Conservation (phyloP, 2,113 vertebrate species). For the Crotalus tigris region DNA sequence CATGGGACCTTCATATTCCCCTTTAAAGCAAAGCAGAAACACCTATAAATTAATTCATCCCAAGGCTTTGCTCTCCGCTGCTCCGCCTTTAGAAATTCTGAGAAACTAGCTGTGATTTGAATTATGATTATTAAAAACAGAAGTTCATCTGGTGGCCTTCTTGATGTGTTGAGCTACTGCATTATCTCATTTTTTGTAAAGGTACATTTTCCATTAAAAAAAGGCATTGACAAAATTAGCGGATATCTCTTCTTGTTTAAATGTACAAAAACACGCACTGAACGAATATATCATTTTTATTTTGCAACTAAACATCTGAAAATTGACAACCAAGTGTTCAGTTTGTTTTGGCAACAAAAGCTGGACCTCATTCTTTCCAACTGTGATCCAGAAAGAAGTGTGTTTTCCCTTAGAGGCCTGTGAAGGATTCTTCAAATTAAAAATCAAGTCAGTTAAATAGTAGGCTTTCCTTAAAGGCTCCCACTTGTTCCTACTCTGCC, state of each 20-base stretch:
- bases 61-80: background rate
- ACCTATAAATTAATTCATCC: background rate
- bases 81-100: background rate
- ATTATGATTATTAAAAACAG: slow-evolving; percentile 20
- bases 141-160: background rate
- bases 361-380: background rate
- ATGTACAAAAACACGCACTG: background rate
- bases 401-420: background rate
- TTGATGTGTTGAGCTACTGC: background rate
- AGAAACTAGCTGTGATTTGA: background rate
- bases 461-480: background rate
- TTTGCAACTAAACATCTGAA: background rate
- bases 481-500: background rate
- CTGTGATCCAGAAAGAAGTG: background rate
- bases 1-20: background rate
- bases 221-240: background rate
- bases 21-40: background rate
- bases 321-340: slow-evolving; percentile 6
- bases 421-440: background rate
- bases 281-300: slow-evolving; percentile 22
- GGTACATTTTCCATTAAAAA: background rate
- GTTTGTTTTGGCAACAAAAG: background rate
- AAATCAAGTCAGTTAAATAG: background rate
- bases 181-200: background rate
- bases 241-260: background rate